A percentile compares a stretch with the other conserved stretches of the same genome.
These are phyloP conservation scores for Drosophila macrospina DNA, from an alignment of 2,888 invertebrate genomes.

Conservation along the genomic window DNA sequence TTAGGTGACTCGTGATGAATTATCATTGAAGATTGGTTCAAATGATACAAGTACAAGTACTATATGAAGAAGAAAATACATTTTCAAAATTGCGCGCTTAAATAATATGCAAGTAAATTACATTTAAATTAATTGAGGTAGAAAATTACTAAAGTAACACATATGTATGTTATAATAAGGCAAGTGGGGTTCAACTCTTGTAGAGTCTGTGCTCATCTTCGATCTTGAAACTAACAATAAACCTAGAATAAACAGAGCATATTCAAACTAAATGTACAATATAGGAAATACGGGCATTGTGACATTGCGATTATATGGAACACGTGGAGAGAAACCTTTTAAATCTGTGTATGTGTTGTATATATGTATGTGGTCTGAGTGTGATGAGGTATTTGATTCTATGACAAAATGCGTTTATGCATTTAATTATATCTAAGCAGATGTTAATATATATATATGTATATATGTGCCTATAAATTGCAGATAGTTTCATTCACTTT, in stretches of 20 bases:
- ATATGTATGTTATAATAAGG: conserved; percentile 74
- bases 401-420: conserved; percentile 42
- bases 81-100: conserved; percentile 60
- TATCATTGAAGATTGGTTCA: conserved; percentile 29
- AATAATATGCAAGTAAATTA: conserved; percentile 69
- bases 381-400: conserved; percentile 75
- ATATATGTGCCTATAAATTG: conserved; percentile 29
- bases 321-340: conserved; percentile 48
- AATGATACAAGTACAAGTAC: conserved; percentile 38
- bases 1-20: conserved; percentile 59
- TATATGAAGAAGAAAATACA: conserved; percentile 29
- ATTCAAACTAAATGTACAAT: conserved; percentile 61
- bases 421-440: conserved; percentile 15
- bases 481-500: conserved; percentile 27
- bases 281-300: conserved; percentile 33
- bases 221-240: conserved; percentile 67
- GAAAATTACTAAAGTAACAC: conserved; percentile 81
- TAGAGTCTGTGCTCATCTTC: conserved; percentile 64
- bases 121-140: conserved; percentile 78
- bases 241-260: conserved; percentile 58
- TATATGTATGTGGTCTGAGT: conserved; percentile 52
- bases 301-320: conserved; percentile 21
- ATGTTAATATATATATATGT: not conserved
- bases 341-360: conserved; percentile 17
- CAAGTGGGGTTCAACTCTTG: conserved; percentile 74